Evolutionary conservation across 2,113 vertebrate genomes (phyloP), one percentile per base, ranked within the genome.

Genomic region (Verasper variegatus): DNA sequence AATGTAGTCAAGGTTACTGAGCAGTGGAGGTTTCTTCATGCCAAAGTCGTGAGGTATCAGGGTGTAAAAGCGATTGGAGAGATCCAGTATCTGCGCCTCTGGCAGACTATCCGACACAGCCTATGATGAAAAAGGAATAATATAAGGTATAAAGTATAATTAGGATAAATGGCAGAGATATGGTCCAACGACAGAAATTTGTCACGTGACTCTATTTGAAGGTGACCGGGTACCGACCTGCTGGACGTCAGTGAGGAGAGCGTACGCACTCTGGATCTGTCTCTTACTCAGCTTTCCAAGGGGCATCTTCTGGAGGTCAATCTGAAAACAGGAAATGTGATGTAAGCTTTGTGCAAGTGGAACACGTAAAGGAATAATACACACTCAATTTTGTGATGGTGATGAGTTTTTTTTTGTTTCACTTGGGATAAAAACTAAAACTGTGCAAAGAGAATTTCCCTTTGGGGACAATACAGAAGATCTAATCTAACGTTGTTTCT

Each of bases 271-370:
- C 93, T 99, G 98, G 87, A 99, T 99, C 93, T 99, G 98, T 64
- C 97, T 93, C 87, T 97, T 98, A 89, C 98, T 99, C 87, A 99
- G 94, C 74, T 99, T 99, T 71, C 97, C 97, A 73, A 99, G 83
- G 0, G 98, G 97, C 98, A 99, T 99, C 93, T 99, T 99, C 92
- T 98, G 97, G 35, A 99, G 95, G 91, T 99, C 97, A 76, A 99
- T 99, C 98, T 99, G 92, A 31, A 31, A n/a, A 82, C 8, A 71
- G n/a, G 9, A 57, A 14, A 77, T 14, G 37, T 60, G 21, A 80
- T 21, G 72, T n/a, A 0, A 71, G 1, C 3, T 62, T 1, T 17
- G 0, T n/a, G 0, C 0, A 68, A 31, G 27, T 27, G 13, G 18
- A 13, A 42, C 47, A 27, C 10, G 2, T 21, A 21, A 21, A 54